These are phyloP conservation scores for Rhombomys opimus DNA, from an alignment of 2,113 vertebrate species.

Conservation along the genomic window DNA sequence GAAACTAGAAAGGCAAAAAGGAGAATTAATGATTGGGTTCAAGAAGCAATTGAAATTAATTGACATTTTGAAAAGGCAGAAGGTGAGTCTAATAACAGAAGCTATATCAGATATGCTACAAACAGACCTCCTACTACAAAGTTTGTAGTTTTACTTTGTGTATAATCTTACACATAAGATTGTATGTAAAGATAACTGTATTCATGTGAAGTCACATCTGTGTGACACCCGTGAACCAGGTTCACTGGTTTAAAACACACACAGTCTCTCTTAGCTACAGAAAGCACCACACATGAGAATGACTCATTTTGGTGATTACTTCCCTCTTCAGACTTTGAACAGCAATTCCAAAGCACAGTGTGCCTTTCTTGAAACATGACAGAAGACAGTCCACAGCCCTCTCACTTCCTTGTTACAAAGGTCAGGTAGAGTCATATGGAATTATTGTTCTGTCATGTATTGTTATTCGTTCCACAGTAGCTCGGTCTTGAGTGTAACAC, in stretches of 20 bases:
- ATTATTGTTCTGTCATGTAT: neutral
- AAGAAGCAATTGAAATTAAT: conserved; percentile 98
- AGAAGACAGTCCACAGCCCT: neutral
- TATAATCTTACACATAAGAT: neutral
- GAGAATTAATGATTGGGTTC: conserved; percentile 93
- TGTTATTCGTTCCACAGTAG: neutral
- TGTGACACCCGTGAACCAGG: neutral
- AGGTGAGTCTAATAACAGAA: conserved; percentile 86
- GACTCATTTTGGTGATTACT: neutral
- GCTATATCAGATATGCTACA: neutral
- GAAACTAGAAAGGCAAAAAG: conserved; percentile 95
- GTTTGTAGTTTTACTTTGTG: neutral
- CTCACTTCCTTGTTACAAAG: conserved; percentile 11
- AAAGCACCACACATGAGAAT: neutral
- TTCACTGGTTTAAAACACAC: neutral
- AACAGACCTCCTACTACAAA: neutral
- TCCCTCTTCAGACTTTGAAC: neutral
- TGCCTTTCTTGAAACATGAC: neutral
- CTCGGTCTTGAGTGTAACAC: neutral
- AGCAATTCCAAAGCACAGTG: neutral
- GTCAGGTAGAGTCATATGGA: neutral
- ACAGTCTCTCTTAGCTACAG: neutral
- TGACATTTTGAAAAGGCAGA: conserved; percentile 96
- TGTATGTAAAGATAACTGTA: conserved; percentile 30
- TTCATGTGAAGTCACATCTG: neutral